Evolutionary conservation across 23 tunicate genomes (phyloP).

Genomic region (Diplosoma virens): DNA sequence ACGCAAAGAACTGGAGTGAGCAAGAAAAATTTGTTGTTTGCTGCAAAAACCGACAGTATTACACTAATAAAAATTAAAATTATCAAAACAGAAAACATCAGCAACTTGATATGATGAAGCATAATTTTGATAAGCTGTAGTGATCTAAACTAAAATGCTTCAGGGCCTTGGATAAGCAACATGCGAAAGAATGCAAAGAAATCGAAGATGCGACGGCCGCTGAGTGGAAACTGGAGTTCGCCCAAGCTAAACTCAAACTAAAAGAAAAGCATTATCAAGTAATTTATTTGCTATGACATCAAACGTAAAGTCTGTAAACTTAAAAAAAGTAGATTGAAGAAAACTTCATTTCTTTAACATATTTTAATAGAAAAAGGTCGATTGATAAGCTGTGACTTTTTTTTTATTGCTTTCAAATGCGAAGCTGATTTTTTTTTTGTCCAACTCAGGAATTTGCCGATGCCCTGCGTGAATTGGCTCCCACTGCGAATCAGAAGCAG

Average conservation of each 20-base stretch:
- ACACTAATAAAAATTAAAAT: too few relatives aligned
- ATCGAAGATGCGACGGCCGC: slow-evolving; percentile 42
- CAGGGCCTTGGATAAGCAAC: slow-evolving; percentile 50
- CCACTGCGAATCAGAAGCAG: slow-evolving; percentile 62
- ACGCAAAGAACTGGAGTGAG: slow-evolving; percentile 37
- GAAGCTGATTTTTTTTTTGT: too few relatives aligned
- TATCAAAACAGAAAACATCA: too few relatives aligned
- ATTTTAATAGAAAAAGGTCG: too few relatives aligned
- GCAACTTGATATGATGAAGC: too few relatives aligned
- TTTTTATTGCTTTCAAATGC: too few relatives aligned
- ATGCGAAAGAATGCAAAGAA: slow-evolving; percentile 34
- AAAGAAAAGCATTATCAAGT: slow-evolving; percentile 97
- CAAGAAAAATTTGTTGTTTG: not conserved
- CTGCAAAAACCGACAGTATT: too few relatives aligned
- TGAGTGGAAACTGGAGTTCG: slow-evolving; percentile 76
- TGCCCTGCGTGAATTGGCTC: slow-evolving; percentile 81
- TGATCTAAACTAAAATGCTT: not conserved
- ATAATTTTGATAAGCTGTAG: too few relatives aligned
- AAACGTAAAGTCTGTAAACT: not conserved
- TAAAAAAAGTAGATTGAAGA: too few relatives aligned
- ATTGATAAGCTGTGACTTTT: too few relatives aligned
- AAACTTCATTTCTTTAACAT: too few relatives aligned
- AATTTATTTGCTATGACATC: not conserved
- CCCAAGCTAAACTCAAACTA: slow-evolving; percentile 81
- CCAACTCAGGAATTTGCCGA: slow-evolving; percentile 91